Evolutionary conservation across 2,888 invertebrate genomes (phyloP).

Genomic region (Mythimna lalbum): DNA sequence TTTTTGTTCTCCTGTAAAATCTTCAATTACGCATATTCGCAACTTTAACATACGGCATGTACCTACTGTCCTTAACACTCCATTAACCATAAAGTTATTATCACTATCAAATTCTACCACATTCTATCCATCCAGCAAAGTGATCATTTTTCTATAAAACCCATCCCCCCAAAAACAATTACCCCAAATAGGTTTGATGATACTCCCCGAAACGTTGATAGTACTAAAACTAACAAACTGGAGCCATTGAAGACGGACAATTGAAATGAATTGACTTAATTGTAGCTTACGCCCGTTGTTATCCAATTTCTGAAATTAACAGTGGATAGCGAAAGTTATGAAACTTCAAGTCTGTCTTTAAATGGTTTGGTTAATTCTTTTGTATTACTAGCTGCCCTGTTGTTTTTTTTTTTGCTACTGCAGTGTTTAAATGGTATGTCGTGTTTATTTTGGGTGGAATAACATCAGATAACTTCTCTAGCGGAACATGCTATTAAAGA

Average conservation of each 20-base stretch:
- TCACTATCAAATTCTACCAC: not conserved
- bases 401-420: slow-evolving; percentile 7
- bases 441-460: too few relatives aligned
- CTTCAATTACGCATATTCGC: too few relatives aligned
- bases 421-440: not conserved
- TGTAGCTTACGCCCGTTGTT: slow-evolving; percentile 56
- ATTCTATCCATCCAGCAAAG: slow-evolving; percentile 16
- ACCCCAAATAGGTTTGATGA: slow-evolving; percentile 35
- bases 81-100: not conserved
- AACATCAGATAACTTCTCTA: too few relatives aligned
- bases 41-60: too few relatives aligned
- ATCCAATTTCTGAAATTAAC: slow-evolving; percentile 64
- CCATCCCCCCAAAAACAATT: slow-evolving; percentile 48
- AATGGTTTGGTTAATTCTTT: slow-evolving; percentile 23
- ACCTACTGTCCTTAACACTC: too few relatives aligned
- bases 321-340: slow-evolving; percentile 51
- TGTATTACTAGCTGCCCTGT: slow-evolving; percentile 8
- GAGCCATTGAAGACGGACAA: slow-evolving; percentile 50
- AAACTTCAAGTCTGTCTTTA: slow-evolving; percentile 37
- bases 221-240: slow-evolving; percentile 61
- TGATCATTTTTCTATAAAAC: slow-evolving; percentile 24
- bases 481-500: too few relatives aligned
- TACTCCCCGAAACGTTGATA: slow-evolving; percentile 52
- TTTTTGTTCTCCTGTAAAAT: too few relatives aligned
- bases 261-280: slow-evolving; percentile 62